Conservation (phyloP, 2,888 invertebrate genomes). For the Orthosia gothica region DNA sequence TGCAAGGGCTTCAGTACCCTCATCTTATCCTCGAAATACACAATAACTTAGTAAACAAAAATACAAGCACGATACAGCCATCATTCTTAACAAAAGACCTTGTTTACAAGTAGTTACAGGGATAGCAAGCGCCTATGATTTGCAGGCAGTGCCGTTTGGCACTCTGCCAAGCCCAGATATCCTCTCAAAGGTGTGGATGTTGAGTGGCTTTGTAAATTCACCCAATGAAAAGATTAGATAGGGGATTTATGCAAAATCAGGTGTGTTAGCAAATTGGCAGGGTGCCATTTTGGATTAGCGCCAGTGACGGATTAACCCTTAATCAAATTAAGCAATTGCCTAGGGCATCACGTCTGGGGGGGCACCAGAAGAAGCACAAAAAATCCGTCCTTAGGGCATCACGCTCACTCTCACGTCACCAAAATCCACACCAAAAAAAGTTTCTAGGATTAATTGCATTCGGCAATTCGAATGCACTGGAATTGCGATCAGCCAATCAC, state of each 20-base stretch:
- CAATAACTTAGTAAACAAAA: constrained; percentile 1
- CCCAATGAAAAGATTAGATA: constrained; percentile 71
- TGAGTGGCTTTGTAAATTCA: constrained; percentile 66
- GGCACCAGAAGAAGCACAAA: no score
- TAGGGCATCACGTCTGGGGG: no score
- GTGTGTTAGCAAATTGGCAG: constrained; percentile 66
- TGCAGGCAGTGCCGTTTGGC: constrained; percentile 70
- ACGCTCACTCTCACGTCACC: no score
- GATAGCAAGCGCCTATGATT: constrained; percentile 68
- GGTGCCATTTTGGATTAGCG: constrained; percentile 58
- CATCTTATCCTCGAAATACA: neutral
- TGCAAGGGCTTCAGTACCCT: no score
- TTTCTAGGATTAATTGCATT: no score
- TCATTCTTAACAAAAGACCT: constrained; percentile 44
- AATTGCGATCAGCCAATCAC: no score
- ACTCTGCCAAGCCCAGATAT: constrained; percentile 66
- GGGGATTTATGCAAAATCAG: constrained; percentile 68
- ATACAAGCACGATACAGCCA: neutral
- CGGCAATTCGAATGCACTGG: no score
- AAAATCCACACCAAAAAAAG: no score
- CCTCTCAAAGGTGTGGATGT: constrained; percentile 62
- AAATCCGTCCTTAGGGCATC: no score
- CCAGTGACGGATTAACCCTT: no score
- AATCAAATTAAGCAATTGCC: no score
- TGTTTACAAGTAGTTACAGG: constrained; percentile 73